phyloP scores from a whole-genome alignment of 2,113 vertebrate genomes.

The Tamias sibiricus region DNA sequence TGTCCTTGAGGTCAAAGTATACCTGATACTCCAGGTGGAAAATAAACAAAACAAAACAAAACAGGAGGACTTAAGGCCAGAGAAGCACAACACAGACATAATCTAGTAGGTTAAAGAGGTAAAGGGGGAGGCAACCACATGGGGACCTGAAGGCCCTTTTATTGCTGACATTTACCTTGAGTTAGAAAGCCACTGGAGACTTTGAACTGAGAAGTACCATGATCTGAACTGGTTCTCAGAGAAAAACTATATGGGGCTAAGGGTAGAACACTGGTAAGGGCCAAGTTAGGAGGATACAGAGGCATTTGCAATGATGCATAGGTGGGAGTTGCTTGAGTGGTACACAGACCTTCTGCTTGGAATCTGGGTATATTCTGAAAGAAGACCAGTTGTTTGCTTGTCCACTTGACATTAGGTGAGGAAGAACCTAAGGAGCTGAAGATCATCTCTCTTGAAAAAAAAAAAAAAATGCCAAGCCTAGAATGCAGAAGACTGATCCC shows the following conservation, averaged over 20 bases:
- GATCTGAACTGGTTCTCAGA: background rate
- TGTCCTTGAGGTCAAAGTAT: background rate
- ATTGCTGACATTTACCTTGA: background rate
- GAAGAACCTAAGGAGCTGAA: background rate
- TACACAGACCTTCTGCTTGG: background rate
- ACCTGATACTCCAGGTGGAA: background rate
- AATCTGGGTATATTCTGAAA: background rate
- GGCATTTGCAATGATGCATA: background rate
- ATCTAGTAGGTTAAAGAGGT: background rate
- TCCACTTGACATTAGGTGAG: background rate
- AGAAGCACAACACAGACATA: too few species aligned
- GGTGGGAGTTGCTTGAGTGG: background rate
- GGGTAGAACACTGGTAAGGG: background rate
- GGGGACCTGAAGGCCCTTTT: background rate
- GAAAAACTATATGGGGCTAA: background rate
- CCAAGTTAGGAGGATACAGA: background rate
- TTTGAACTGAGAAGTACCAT: background rate
- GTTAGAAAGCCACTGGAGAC: background rate
- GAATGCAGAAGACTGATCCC: background rate
- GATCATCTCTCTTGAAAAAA: background rate
- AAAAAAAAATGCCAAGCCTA: background rate
- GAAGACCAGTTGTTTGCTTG: background rate
- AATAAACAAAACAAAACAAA: too few species aligned
- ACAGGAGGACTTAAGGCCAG: background rate
- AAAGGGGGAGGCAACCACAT: rapidly evolving